Percentiles rank a stretch among this genome's conserved stretches.
phyloP scores from a whole-genome alignment of 2,113 vertebrate species.

The Ctenodactylus gundi region DNA sequence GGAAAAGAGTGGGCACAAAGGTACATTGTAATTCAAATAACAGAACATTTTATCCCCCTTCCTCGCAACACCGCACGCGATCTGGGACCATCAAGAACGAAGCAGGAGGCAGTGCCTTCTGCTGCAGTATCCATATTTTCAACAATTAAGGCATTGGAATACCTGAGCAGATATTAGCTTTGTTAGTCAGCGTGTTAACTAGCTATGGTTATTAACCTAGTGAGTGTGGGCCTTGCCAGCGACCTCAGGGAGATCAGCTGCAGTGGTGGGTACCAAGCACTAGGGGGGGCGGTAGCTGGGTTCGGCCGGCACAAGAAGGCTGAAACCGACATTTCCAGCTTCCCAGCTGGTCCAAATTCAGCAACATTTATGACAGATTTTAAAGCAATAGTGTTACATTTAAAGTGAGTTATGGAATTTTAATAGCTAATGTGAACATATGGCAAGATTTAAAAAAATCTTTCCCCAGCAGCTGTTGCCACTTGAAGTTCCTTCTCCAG shows the following conservation, averaged over 20 bases:
- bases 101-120: background rate
- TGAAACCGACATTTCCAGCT: background rate
- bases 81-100: background rate
- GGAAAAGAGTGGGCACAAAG: background rate
- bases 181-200: background rate
- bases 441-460: background rate
- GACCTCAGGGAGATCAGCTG: background rate
- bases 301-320: background rate
- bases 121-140: background rate
- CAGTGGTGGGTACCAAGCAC: background rate
- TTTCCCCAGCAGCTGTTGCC: background rate
- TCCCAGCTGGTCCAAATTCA: background rate
- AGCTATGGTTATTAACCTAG: background rate
- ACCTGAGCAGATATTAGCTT: background rate
- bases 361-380: background rate
- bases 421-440: background rate
- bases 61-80: too few species aligned
- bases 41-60: background rate
- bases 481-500: background rate
- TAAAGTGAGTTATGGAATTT: constrained; percentile 25
- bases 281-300: background rate
- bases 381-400: background rate
- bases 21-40: background rate
- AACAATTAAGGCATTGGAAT: background rate
- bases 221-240: background rate